Evolutionary conservation across 2,113 vertebrate genomes (phyloP).

Genomic region (Podiceps cristatus): DNA sequence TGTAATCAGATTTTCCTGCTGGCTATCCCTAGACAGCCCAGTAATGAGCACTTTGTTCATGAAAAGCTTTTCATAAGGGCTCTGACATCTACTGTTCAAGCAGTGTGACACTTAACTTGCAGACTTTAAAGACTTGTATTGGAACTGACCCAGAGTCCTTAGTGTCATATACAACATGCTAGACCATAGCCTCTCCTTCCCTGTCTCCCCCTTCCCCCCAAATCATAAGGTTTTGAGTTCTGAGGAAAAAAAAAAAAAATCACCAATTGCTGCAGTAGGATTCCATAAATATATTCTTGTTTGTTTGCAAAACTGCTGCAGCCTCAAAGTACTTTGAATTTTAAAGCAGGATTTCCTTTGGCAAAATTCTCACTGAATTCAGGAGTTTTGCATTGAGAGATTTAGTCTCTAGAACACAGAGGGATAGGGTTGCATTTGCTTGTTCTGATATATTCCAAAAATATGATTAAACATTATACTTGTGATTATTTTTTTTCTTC

Average conservation of each 20-base stretch:
- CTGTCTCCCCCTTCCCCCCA: rapidly evolving
- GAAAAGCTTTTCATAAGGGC: background rate
- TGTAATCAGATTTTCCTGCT: background rate
- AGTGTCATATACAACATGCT: background rate
- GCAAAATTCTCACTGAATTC: background rate
- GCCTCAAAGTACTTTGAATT: background rate
- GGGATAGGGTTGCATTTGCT: background rate
- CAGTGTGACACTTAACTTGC: background rate
- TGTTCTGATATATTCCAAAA: background rate
- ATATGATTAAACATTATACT: slow-evolving; percentile 1
- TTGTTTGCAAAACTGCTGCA: background rate
- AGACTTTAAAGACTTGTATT: background rate
- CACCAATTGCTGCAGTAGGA: background rate
- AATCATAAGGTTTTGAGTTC: background rate
- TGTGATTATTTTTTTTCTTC: background rate
- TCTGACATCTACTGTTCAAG: background rate
- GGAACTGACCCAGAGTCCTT: background rate
- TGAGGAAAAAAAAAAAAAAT: background rate
- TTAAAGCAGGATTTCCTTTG: background rate
- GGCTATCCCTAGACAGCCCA: background rate
- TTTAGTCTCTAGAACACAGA: background rate
- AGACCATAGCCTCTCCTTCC: background rate
- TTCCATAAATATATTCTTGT: background rate
- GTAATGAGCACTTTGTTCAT: background rate
- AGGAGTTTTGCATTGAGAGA: background rate